phyloP scores from a whole-genome alignment of 2,113 vertebrate species.

The Puffinus mauretanicus region DNA sequence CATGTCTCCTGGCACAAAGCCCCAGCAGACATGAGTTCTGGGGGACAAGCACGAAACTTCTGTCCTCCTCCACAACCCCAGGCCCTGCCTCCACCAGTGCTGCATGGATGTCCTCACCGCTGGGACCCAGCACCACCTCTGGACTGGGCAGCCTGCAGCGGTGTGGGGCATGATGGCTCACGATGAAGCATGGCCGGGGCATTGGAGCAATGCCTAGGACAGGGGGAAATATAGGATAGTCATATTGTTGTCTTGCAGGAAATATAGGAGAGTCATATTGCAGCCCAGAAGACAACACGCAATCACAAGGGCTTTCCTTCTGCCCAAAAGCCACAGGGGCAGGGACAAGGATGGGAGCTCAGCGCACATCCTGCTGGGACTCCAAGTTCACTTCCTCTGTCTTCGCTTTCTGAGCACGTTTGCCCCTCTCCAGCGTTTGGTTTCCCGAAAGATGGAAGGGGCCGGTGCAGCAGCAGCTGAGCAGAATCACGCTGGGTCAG shows the following conservation, averaged over 20 bases:
- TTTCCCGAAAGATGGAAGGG: not conserved
- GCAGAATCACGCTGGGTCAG: not conserved
- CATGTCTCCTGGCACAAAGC: not conserved
- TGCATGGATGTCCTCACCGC: not conserved
- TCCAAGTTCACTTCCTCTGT: not conserved
- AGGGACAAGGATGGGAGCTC: not conserved
- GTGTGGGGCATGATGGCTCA: not conserved
- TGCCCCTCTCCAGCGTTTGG: not conserved
- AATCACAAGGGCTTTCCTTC: not conserved
- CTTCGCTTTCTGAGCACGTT: not conserved
- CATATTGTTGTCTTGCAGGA: not conserved
- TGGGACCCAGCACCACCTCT: not conserved
- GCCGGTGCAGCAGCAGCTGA: not conserved
- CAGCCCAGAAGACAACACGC: not conserved
- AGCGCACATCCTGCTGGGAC: not conserved
- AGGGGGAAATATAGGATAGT: not conserved
- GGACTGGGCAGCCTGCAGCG: not conserved
- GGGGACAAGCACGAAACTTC: not conserved
- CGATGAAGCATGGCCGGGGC: fast-evolving
- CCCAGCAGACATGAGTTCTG: not conserved
- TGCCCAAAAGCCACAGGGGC: not conserved
- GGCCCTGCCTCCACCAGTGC: not conserved
- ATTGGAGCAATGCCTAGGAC: not conserved
- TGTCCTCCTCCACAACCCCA: not conserved
- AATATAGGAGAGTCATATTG: not conserved